Base-by-base conservation (phyloP, 35 echinoderm and acorn worm genomes). In the Apostichopus japonicus region DNA sequence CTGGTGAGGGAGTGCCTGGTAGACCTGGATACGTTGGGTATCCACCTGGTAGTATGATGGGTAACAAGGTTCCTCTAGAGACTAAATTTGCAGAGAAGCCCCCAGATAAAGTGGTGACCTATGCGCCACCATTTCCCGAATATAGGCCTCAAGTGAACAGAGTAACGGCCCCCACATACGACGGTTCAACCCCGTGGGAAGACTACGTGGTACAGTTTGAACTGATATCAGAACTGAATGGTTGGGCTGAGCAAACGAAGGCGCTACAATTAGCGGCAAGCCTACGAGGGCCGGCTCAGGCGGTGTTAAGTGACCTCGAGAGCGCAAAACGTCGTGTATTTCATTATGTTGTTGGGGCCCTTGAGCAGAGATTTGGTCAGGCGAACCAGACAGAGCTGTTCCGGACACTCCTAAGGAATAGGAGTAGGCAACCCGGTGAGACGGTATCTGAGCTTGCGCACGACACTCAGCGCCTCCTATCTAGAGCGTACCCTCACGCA, bases 221-320 rank as follows among this genome's bases (percentile, higher is more conserved):
- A 8, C 56, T 88, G n/a, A 88, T 88, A 25, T 67, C 86, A 10
- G 57, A 88, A 65, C 57, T 88, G 9, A 87, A 87, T 61, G 84
- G 84, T 65, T 87, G 56, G 84, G 84, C 63, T 65, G 84, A 72
- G 24, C 72, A 58, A 11, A 54, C 23, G 56, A 89, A 84, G 63
- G 92, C 92, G 5, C 21, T 95, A 9, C 77, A 95, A 24, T 70
- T 93, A 8, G 94, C 91, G 17, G 83, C 92, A 8, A 93, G 83
- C 33, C 84, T 87, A 6, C 22, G 84, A 8, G 84, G 84, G 2
- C 84, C 84, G 5, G 84, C 84, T 6, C 84, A 87, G 57, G 23
- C 57, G 13, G 84, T 87, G 17, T 8, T 63, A 57, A 57, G 53
- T 8, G 84, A 87, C 44, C 5, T 87, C 1, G 61, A 87, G 56